Base-by-base conservation (phyloP, 2,888 invertebrate genomes). In the Cybosia mesomella region DNA sequence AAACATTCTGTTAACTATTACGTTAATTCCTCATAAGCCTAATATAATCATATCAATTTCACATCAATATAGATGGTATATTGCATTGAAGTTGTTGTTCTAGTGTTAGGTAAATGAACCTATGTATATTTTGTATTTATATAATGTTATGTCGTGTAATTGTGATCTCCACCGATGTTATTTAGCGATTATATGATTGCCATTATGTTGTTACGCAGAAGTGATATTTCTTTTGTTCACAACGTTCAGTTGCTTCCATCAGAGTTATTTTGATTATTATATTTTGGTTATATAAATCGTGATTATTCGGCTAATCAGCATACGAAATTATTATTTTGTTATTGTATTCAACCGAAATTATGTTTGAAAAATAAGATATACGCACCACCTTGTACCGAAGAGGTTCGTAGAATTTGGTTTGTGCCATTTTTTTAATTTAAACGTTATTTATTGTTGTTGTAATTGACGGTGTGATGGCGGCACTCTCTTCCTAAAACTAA, bases 121-220 rank as follows among this genome's bases (percentile, higher is more conserved):
- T 91, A 89, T 94, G 94, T 95, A 93, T 93, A 94, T 93, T 91
- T 93, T 93, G 92, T 94, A 94, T 94, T 94, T 94, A 94, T 94
- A 91, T 91, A 90, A 92, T 89, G 87, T 89, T 92, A 89, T 92
- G 90, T 92, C 89, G 92, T 94, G 92, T 94, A 93, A 91, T 92
- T 94, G 92, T 95, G 95, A 95, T 95, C 95, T 95, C 95, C 95
- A 95, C 95, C 95, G 95, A 95, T 92, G 92, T 94, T 94, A 92
- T 90, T 93, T 93, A 95, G 91, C 93, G 91, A 92, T 93, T 90
- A 92, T 87, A 90, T 90, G 87, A 91, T 92, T 95, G 95, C 95
- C 95, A 95, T 95, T 94, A 85, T 85, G 92, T 93, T 92, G 93
- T 92, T 88, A 87, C 81, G 85, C 89, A 89, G 87, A 90, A 89